Conservation (phyloP, 2,113 vertebrate genomes). For the Varanus salvator region DNA sequence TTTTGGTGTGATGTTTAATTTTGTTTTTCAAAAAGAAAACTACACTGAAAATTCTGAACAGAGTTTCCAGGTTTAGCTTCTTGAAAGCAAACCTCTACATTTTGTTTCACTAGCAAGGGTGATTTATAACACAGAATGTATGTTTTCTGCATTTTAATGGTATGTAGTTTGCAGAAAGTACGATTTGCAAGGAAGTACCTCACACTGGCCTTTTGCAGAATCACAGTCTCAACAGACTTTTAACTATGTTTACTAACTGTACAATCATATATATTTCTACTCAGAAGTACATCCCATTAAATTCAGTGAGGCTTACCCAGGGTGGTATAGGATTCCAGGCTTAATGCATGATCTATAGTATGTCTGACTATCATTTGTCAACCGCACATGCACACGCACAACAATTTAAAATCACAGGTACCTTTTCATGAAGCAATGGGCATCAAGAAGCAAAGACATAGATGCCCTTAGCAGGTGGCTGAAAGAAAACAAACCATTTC, state of each 20-base stretch:
- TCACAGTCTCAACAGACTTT: not conserved
- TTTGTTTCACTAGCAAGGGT: not conserved
- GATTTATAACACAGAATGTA: not conserved
- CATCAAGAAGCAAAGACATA: not conserved
- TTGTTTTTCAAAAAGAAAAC: too few relatives aligned
- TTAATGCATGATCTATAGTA: not conserved
- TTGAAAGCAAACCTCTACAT: not conserved
- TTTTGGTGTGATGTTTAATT: too few relatives aligned
- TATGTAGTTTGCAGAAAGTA: not conserved
- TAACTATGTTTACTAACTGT: not conserved
- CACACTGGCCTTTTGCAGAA: not conserved
- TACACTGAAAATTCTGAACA: too few relatives aligned
- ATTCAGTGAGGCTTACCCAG: too few relatives aligned
- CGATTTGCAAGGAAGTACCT: not conserved
- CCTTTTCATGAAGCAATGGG: constrained; percentile 27
- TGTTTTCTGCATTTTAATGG: not conserved
- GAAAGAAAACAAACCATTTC: constrained; percentile 37
- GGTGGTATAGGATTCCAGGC: too few relatives aligned
- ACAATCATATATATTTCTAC: not conserved
- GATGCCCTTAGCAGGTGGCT: constrained; percentile 9
- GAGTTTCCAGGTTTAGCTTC: not conserved
- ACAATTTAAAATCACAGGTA: constrained; percentile 29
- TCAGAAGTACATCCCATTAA: not conserved
- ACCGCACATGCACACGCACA: constrained; percentile 4
- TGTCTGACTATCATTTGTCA: not conserved